Conservation (phyloP, 2,888 invertebrate species). For the Pollenia amentaria region DNA sequence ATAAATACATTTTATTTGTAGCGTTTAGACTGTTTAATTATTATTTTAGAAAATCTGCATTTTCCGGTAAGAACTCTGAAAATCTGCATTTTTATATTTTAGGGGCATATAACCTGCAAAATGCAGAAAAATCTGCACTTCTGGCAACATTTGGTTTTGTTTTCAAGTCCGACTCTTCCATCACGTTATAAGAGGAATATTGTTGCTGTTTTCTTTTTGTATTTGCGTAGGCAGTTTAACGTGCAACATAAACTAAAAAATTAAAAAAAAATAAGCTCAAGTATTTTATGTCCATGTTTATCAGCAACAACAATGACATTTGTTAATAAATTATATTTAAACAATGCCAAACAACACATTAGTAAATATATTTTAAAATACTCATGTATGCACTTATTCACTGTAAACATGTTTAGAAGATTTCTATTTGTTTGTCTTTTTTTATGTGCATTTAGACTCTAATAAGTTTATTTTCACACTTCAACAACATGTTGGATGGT, state of each 20-base stretch:
- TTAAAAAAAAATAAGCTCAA: neutral
- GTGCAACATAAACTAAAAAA: neutral
- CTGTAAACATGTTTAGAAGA: neutral
- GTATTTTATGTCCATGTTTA: constrained; percentile 40
- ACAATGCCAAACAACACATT: constrained; percentile 32
- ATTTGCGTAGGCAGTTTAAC: constrained; percentile 60
- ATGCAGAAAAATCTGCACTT: no score
- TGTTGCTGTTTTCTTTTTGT: neutral
- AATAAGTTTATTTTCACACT: constrained; percentile 62
- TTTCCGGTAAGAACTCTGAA: no score
- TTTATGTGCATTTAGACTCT: constrained; percentile 31
- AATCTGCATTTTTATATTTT: no score
- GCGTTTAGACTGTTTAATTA: no score
- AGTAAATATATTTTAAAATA: constrained; percentile 40
- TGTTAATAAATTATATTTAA: constrained; percentile 65
- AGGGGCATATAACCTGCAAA: no score
- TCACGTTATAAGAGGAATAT: constrained; percentile 24
- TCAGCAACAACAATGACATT: constrained; percentile 58
- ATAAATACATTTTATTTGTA: no score
- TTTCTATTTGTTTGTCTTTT: neutral
- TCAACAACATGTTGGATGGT: constrained; percentile 39
- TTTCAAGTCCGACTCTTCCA: constrained; percentile 20
- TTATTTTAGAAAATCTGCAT: no score
- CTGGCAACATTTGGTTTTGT: neutral
- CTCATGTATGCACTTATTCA: constrained; percentile 14